Evolutionary conservation across 2,113 vertebrate species (phyloP).

Genomic region (Protobothrops flavoviridis): DNA sequence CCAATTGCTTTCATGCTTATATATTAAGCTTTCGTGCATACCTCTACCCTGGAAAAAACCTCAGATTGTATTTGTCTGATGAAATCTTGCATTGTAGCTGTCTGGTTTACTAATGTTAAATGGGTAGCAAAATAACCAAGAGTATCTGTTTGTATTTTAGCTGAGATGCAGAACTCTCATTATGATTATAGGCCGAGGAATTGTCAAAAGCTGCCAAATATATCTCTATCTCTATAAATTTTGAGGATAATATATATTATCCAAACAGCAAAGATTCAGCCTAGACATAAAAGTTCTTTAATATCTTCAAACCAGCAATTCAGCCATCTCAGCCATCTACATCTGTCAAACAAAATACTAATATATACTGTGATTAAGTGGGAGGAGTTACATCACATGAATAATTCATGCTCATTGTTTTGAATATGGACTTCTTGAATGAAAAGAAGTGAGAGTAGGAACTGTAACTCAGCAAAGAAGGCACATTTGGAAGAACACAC

Average conservation of each 20-base stretch:
- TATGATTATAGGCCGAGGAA: conserved; percentile 38
- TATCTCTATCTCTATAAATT: conserved; percentile 33
- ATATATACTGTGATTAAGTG: conserved; percentile 45
- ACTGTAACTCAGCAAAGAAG: conserved; percentile 1
- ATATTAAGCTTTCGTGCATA: not conserved
- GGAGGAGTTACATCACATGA: conserved; percentile 26
- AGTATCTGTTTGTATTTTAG: conserved; percentile 28
- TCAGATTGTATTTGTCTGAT: not conserved
- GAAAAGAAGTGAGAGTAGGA: not conserved
- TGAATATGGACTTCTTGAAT: not conserved
- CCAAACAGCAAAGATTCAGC: not conserved
- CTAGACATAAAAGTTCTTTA: conserved; percentile 30
- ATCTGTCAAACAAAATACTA: conserved; percentile 34
- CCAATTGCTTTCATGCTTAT: conserved; percentile 13
- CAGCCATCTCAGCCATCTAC: not conserved
- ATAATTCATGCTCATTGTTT: not conserved
- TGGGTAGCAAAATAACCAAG: conserved; percentile 29
- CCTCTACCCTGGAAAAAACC: not conserved
- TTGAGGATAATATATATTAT: conserved; percentile 26
- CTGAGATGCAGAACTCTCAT: not conserved
- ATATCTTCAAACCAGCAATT: conserved; percentile 20
- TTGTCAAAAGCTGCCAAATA: conserved; percentile 41
- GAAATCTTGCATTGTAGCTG: conserved; percentile 9
- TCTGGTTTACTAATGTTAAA: conserved; percentile 26
- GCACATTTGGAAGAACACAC: not conserved